Base-by-base conservation (phyloP, 1,140 invertebrate species). In the Lerema accius region DNA sequence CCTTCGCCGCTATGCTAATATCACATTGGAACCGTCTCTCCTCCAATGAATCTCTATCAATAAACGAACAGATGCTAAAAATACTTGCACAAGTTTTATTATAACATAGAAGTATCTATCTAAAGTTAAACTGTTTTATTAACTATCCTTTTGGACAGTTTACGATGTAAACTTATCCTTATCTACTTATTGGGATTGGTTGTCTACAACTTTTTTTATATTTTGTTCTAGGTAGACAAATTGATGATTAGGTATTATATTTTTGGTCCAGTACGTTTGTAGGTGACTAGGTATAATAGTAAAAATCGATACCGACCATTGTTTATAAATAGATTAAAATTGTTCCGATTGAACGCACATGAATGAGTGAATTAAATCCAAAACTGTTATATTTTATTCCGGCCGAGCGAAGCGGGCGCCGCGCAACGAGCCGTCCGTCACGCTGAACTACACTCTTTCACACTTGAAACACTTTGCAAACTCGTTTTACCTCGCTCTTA, bases 371-470 rank as follows among this genome's bases (percentile, higher is more conserved):
- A 32, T 32, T 32, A 32, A 32, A 32, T 32, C 28, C 4, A 9
- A 32, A 32, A 32, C 28, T 32, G 28, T 32, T 32, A 32, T 32
- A 32, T 32, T 32, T 32, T 32, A 32, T 32, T 32, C 28, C 28
- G 28, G 28, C 4, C 9, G 28, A 32, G 28, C 9, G 9, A 1
- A 3, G 28, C 9, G 28, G 7, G 28, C 9, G 9, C 4, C 28
- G 28, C 28, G 4, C 4, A 32, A 9, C 28, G 28, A 9, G 9
- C 4, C 28, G 28, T 1, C 4, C 28, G 4, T 32, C 28, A 32
- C 28, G 28, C 4, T 32, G 28, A 7, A 32, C 4, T 32, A 7
- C 28, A 32, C 28, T 32, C 4, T 32, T 32, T 4, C 28, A 9
- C 1, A 32, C 4, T 32, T 4, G 9, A 32, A 1, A 32, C 4